Base-by-base conservation (phyloP, 2,113 vertebrate genomes). In the Nestor notabilis region DNA sequence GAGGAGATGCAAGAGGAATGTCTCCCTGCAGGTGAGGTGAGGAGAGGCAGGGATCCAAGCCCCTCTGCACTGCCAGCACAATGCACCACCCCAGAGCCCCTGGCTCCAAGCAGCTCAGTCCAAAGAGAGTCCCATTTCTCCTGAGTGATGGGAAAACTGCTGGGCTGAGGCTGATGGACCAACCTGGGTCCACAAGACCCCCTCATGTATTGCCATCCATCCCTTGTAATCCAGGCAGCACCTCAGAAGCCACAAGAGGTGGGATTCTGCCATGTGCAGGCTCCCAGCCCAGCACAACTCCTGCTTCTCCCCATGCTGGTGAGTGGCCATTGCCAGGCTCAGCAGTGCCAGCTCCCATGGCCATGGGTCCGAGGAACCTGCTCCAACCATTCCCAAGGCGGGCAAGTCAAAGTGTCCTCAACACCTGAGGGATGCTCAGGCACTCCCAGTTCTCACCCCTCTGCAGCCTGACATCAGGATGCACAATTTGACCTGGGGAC, bases 401-500 rank as follows among this genome's bases (percentile, higher is more conserved):
- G 41, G 37, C 39, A 58, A 24, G 9, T 7, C n/a, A n/a, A 41
- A 52, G 21, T 0, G 7, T 33, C 43, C 47, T 31, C 56, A 18
- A 20, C 10, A 6, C 12, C 46, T 0, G 1, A 53, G 12, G 29
- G 28, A 3, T 52, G 76, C 49, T 28, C 61, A 10, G 13, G 29
- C 24, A 70, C 70, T 56, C 17, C 12, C 44, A 66, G 44, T 46
- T 33, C 65, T 33, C 58, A 9, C 8, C 33, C 20, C 25, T 41
- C 50, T 8, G 52, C 55, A 16, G 10, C 8, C 43, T 14, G 29
- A 24, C 44, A 33, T 5, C 49, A 7, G 64, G 76, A 71, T 3
- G 1, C 0, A 4, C 1, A 2, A 31, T 17, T 27, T 50, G 19
- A 49, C 5, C 35, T 8, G 15, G 7, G 23, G 15, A 4, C 11